Percentiles rank a stretch among this genome's conserved stretches.
phyloP scores from a whole-genome alignment of 2,113 vertebrate genomes.

The Hyperopisus bebe region DNA sequence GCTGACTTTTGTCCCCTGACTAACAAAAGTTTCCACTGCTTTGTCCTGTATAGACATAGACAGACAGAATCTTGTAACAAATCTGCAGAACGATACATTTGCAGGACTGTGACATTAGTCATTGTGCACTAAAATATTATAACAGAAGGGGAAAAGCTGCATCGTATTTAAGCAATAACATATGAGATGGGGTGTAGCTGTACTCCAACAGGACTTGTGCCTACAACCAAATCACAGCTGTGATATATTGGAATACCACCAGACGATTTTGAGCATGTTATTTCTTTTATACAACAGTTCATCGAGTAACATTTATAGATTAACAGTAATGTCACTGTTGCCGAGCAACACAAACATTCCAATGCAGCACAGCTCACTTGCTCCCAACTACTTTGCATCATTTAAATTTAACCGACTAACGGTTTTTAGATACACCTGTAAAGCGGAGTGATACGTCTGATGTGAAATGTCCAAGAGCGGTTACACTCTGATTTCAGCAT shows the following conservation, averaged over 20 bases:
- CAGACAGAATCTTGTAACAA: neutral
- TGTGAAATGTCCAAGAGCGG: neutral
- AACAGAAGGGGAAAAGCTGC: neutral
- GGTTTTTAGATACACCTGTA: neutral
- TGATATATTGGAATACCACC: neutral
- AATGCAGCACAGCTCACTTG: neutral
- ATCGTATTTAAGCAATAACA: neutral
- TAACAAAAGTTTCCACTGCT: neutral
- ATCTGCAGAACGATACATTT: neutral
- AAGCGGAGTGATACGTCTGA: neutral
- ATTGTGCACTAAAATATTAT: neutral
- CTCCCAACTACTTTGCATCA: neutral
- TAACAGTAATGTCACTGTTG: neutral
- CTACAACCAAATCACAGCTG: neutral
- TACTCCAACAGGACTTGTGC: neutral
- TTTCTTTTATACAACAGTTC: neutral
- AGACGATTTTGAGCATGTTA: neutral
- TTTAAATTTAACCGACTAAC: neutral
- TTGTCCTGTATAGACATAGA: neutral
- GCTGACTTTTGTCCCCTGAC: neutral
- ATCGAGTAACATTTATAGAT: neutral
- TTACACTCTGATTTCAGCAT: neutral
- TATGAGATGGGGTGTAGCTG: neutral
- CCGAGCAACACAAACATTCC: neutral
- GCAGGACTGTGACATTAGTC: neutral